Base-by-base conservation (phyloP, 2,888 invertebrate species). In the Callyntrura guangdongensis region DNA sequence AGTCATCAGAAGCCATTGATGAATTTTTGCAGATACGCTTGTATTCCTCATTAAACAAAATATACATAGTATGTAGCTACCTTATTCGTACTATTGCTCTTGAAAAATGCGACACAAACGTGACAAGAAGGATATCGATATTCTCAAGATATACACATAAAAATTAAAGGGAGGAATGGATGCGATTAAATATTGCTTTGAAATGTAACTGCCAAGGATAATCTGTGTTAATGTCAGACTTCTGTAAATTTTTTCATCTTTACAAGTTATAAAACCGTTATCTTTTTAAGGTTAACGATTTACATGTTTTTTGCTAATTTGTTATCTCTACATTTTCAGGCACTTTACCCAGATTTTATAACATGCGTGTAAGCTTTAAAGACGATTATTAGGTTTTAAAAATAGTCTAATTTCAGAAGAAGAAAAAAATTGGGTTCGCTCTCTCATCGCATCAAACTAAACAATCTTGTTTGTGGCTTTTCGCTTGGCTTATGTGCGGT, bases 381-480 rank as follows among this genome's bases (percentile, higher is more conserved):
- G 4, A n/a, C 56, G n/a, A 56, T 56, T n/a, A 14, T 56, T 17
- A 56, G n/a, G n/a, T n/a, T n/a, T n/a, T 56, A 17, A 56, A 56
- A 56, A 56, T 56, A 1, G 2, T 9, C 53, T 53, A 11, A 53
- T 11, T 17, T 36, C 36, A 5, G 56, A 56, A 56, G 6, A 14
- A 53, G 14, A 56, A 12, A 56, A 56, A 56, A 56, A 56, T n/a
- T 12, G 12, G 14, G 56, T n/a, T 14, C n/a, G n/a, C 56, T 56
- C n/a, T 56, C 56, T 17, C 36, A 36, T 56, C 56, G 17, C 56
- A 56, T 56, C 56, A 53, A 36, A 2, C 53, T 53, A 9, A 53
- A 56, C 14, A 56, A 56, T 56, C 56, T 56, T 56, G 56, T 56
- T 56, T 56, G 56, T 56, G 56, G 56, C 56, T 56, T 56, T 5